Base-by-base conservation (phyloP, 1,140 invertebrate species). In the Gyrodactylus bullatarudis region DNA sequence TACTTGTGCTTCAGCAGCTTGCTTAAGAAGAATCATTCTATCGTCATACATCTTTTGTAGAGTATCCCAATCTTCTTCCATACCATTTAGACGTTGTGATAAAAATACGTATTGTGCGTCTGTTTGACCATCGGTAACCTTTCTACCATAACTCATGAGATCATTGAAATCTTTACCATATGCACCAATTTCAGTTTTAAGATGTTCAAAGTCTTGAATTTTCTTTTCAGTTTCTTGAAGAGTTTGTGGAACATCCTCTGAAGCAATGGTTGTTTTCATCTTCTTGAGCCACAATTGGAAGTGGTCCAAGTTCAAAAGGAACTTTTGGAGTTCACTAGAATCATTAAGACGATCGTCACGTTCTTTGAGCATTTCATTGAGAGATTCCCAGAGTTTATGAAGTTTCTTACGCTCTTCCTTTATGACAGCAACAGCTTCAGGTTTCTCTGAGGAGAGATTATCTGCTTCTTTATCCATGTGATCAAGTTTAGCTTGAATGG, bases 71-170 rank as follows among this genome's bases (percentile, higher is more conserved):
- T 92, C 94, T 83, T 96, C 91, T 80, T 94, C 89, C 54, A 99
- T 81, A 0, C 93, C 94, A 83, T 94, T 95, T 74, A 99, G 83
- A 74, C 95, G 85, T 81, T 84, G 78, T 72, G 90, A 84, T 76
- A 97, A 82, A 86, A 97, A 97, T 91, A 97, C 95, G 82, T 97
- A 96, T 81, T 98, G 93, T 73, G 93, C 91, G 83, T 99, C 95
- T 68, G 78, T 77, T 76, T 85, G 84, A 70, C 78, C 90, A 74
- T 87, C 87, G 71, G 90, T 93, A 73, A 94, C 85, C 77, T 88
- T 86, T 78, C 96, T 91, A 71, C 95, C 95, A 79, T 96, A 98
- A 77, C 95, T 91, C 88, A 97, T 96, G 91, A 99, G 97, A 82
- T 91, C 92, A 76, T 87, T 80, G 79, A 95, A 96, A 79, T 98